Evolutionary conservation across 2,888 invertebrate species (phyloP).

Genomic region (Dryadula phaetusa): DNA sequence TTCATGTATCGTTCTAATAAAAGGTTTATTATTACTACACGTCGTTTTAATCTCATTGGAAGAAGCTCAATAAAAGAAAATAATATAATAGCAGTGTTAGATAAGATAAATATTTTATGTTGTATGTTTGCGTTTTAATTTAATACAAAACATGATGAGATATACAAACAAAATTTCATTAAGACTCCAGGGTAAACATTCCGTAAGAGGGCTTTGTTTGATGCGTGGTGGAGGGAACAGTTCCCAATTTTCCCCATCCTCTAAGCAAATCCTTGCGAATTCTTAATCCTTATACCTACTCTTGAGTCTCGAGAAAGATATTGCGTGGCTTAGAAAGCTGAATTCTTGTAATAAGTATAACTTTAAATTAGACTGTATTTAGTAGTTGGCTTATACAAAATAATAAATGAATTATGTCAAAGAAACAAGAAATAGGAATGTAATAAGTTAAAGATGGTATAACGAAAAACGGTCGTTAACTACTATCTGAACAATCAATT

Average conservation of each 20-base stretch:
- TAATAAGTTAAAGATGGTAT: slow-evolving; percentile 35
- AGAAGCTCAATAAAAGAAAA: slow-evolving; percentile 46
- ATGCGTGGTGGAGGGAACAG: slow-evolving; percentile 72
- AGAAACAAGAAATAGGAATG: slow-evolving; percentile 33
- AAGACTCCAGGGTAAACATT: slow-evolving; percentile 58
- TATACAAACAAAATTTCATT: slow-evolving; percentile 56
- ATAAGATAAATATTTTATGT: slow-evolving; percentile 16
- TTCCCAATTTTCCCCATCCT: slow-evolving; percentile 73
- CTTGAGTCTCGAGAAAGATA: slow-evolving; percentile 61
- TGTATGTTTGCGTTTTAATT: slow-evolving; percentile 21
- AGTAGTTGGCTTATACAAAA: not conserved
- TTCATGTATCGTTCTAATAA: slow-evolving; percentile 62
- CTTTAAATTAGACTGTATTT: slow-evolving; percentile 12
- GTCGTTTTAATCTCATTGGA: slow-evolving; percentile 63
- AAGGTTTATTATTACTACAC: slow-evolving; percentile 66
- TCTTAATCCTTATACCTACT: slow-evolving; percentile 71
- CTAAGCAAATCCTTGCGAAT: slow-evolving; percentile 76
- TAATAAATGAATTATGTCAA: slow-evolving; percentile 22
- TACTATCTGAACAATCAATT: slow-evolving; percentile 40
- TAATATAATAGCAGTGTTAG: slow-evolving; percentile 41
- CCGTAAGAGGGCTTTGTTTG: slow-evolving; percentile 63
- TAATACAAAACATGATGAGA: slow-evolving; percentile 27
- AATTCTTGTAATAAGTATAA: slow-evolving; percentile 27
- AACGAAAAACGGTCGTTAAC: slow-evolving; percentile 40
- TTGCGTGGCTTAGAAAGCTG: slow-evolving; percentile 28